Evolutionary conservation across 2,797 vertebrate species (phyloP).

Genomic region (Cuculus canorus): DNA sequence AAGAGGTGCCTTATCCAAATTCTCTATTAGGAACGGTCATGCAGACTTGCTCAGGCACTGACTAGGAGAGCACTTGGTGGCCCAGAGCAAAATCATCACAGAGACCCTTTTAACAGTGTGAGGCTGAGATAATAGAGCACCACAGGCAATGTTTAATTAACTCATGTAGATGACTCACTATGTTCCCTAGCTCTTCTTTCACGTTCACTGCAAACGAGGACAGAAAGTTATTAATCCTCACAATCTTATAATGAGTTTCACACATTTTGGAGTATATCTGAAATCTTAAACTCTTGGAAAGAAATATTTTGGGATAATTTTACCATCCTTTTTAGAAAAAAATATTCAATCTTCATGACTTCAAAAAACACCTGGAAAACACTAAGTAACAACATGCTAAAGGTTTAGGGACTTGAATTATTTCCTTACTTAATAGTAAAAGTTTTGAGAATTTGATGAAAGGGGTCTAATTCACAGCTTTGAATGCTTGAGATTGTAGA

Average conservation of each 20-base stretch:
- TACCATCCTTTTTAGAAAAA: background rate
- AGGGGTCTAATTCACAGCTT: background rate
- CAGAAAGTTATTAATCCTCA: background rate
- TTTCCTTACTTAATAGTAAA: background rate
- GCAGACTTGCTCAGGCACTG: background rate
- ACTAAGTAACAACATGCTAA: background rate
- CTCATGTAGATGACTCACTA: background rate
- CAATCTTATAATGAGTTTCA: background rate
- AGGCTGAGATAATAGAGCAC: conserved; percentile 25
- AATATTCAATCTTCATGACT: background rate
- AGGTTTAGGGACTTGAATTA: background rate
- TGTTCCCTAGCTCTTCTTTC: background rate
- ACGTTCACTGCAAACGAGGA: background rate
- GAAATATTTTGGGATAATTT: background rate
- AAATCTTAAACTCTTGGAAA: background rate
- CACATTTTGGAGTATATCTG: background rate
- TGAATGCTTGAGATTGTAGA: background rate
- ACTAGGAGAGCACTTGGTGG: background rate
- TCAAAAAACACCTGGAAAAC: background rate
- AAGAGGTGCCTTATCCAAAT: conserved; percentile 1
- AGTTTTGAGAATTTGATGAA: background rate
- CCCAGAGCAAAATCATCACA: conserved; percentile 5
- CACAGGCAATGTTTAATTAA: conserved; percentile 53
- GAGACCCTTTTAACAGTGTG: conserved; percentile 25
- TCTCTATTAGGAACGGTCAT: background rate